Base-by-base conservation (phyloP, 2,113 vertebrate species). In the Dasypus novemcinctus region DNA sequence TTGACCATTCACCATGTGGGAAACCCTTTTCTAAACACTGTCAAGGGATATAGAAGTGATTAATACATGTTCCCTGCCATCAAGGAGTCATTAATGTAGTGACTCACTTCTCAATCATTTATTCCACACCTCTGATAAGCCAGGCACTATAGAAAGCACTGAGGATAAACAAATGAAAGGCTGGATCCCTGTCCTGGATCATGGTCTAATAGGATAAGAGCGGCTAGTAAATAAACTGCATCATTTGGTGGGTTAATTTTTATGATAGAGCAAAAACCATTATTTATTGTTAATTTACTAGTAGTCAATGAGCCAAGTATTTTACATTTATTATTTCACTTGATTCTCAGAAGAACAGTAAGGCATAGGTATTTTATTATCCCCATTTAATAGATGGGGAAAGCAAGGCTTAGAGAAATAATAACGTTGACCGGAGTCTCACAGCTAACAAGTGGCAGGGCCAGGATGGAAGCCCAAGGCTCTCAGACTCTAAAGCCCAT, bases 41-140 rank as follows among this genome's bases (percentile, higher is more conserved):
- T 96, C 94, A 52, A 63, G 96, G 84, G 94, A 96, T 63, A 49
- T 3, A 59, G 79, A 85, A 86, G 66, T 75, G 94, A 97, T 92
- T 85, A 87, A 74, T 78, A 72, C 81, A 52, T 1, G 0, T 59
- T 69, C n/a, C 80, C 80, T 79, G 36, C 83, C 71, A 80, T 95
- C 79, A 46, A 95, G 93, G 96, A 61, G n/a, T 86, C 85, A 83
- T 95, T 87, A 91, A 71, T 17, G 89, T 23, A 63, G 63, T 38
- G 21, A 93, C 76, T 94, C 91, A 79, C 29, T 89, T 63, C 69
- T 59, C 23, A 46, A 81, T 49, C 54, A n/a, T 88, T 52, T n/a
- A 95, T 41, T 68, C 82, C 12, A 14, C 3, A 57, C 87, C 68
- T 94, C 87, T 84, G 90, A 76, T 49, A 66, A 92, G 71, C 57